These are phyloP conservation scores for Marmota monax DNA, from an alignment of 2,113 vertebrate species.

Conservation along the genomic window DNA sequence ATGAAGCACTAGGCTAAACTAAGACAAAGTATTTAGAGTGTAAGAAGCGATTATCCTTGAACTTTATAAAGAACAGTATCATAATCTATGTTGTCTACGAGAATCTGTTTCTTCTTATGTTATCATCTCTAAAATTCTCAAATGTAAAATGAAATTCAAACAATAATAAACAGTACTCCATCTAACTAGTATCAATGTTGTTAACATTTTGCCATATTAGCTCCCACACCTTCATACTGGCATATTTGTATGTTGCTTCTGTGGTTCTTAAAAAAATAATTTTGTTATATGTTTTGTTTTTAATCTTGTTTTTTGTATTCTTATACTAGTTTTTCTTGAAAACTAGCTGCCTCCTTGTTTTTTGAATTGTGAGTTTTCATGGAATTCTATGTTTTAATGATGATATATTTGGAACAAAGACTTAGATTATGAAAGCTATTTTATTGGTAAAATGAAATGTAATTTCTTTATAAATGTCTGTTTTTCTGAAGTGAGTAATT, in stretches of 20 bases:
- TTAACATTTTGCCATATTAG: neutral
- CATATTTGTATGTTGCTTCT: neutral
- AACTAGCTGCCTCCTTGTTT: neutral
- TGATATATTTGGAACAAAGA: neutral
- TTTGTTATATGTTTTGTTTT: neutral
- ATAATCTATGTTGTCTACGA: too few relatives aligned
- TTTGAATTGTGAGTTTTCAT: neutral
- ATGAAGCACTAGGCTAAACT: neutral
- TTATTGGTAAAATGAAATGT: neutral
- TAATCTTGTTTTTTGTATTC: neutral
- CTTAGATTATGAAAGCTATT: neutral
- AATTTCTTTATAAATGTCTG: neutral
- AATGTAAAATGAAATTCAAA: neutral
- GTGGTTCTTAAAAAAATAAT: neutral
- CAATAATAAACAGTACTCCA: neutral
- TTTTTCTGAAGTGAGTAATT: neutral
- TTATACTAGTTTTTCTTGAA: neutral
- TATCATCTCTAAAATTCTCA: neutral
- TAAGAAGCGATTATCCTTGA: neutral
- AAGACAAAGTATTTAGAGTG: neutral
- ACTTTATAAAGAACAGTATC: too few relatives aligned
- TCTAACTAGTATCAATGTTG: neutral
- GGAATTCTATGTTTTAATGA: neutral
- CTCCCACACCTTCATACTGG: too few relatives aligned
- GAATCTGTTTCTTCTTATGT: neutral